These are phyloP conservation scores for Abrostola triplasia DNA, from an alignment of 2,888 invertebrate genomes.

Conservation along the genomic window DNA sequence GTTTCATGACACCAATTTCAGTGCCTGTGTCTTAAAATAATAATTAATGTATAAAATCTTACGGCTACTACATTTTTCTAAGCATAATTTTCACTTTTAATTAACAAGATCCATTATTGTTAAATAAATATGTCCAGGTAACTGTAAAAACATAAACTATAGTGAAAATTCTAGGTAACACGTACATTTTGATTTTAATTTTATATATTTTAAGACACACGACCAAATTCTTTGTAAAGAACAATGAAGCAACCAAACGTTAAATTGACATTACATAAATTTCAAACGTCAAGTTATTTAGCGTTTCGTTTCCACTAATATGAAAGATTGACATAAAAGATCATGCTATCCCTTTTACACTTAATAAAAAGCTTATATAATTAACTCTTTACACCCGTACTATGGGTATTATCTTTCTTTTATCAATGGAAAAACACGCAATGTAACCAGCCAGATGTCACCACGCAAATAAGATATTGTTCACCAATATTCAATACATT, in stretches of 20 bases:
- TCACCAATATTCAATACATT: conserved; percentile 45
- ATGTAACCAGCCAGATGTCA: conserved; percentile 40
- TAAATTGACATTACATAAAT: not conserved
- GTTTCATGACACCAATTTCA: no score
- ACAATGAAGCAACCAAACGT: not conserved
- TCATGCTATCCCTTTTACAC: conserved; percentile 25
- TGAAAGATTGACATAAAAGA: conserved; percentile 6
- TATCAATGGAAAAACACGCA: conserved; percentile 20
- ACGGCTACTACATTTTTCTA: no score
- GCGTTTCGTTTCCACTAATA: not conserved
- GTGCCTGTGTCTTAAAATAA: no score
- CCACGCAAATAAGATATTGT: conserved; percentile 39
- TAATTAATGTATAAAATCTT: no score
- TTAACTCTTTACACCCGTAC: not conserved
- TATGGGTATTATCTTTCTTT: not conserved
- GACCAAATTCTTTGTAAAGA: no score
- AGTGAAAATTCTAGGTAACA: no score
- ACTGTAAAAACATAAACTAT: no score
- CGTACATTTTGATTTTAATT: no score
- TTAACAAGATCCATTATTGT: no score
- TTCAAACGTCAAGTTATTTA: not conserved
- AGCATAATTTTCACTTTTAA: no score
- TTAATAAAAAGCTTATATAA: rapidly evolving
- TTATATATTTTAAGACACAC: no score
- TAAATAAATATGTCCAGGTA: no score